These are phyloP conservation scores for Peromyscus attwateri DNA, from an alignment of 2,797 vertebrate species.

Conservation along the genomic window DNA sequence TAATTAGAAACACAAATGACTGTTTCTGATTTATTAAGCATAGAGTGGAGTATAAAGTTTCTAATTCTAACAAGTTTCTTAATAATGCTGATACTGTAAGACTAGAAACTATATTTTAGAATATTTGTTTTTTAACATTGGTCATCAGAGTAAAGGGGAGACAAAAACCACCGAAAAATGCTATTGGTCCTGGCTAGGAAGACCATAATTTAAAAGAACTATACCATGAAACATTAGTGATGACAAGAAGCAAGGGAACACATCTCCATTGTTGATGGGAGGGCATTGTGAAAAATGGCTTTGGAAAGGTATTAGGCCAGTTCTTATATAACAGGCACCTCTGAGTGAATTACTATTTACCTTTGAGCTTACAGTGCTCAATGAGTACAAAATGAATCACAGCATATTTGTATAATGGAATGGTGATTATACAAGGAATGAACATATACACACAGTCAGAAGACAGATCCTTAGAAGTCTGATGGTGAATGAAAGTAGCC, in stretches of 20 bases:
- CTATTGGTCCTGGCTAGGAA: not conserved
- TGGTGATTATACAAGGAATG: not conserved
- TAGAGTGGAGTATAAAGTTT: not conserved
- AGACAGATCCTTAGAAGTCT: not conserved
- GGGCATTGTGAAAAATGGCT: not conserved
- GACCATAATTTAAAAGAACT: not conserved
- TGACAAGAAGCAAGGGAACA: not conserved
- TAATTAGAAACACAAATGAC: not conserved
- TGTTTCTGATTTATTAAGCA: not conserved
- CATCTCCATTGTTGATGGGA: not conserved
- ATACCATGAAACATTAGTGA: not conserved
- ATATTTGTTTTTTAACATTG: not conserved
- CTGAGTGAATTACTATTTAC: not conserved
- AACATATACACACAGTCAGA: not conserved
- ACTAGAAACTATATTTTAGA: not conserved
- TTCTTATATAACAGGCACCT: not conserved
- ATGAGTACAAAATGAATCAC: not conserved
- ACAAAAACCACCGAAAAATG: not conserved
- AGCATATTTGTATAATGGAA: not conserved
- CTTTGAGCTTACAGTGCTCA: not conserved
- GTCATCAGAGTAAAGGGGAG: not conserved
- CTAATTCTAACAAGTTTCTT: constrained; percentile 44
- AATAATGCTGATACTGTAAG: constrained; percentile 8
- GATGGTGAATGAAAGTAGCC: not conserved
- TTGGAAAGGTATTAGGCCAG: not conserved